Evolutionary conservation across 2,113 vertebrate species (phyloP), one percentile per base, ranked within the genome.

Genomic region (Phyllostomus hastatus): DNA sequence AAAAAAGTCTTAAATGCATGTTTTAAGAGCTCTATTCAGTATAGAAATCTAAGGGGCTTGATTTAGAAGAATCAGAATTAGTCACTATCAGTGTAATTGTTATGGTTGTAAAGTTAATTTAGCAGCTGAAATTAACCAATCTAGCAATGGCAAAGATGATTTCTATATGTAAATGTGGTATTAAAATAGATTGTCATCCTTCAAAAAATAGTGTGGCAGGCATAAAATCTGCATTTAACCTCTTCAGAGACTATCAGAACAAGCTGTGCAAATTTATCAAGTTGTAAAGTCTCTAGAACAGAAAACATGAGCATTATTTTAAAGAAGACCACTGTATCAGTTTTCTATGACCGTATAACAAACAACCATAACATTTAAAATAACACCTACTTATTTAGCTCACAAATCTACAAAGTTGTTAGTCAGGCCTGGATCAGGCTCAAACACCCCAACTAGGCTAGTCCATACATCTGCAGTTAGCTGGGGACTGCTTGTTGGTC

Each of bases 41-140:
- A 91, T 57, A 75, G 46, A 96, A 95, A 92, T 85, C 26, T 80
- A 94, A 90, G 66, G 59, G 17, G 43, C 33, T 97, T 26, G 5
- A 92, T 96, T 92, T 97, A 93, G 90, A 96, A 94, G 59, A 92
- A 95, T 85, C 76, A 90, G 83, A 95, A 90, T 97, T 92, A 95
- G 52, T 96, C 88, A 92, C 19, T 84, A 93, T 88, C 88, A 85
- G 35, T 82, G 54, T 95, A 90, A 92, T 72, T 94, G 79, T 88
- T 90, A 80, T 67, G 64, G 81, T 81, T 95, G 67, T 90, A 90
- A 97, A 94, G 81, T 97, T 92, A 96, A 94, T 92, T 94, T 86
- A 91, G 91, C 91, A 96, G 88, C 78, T 97, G 91, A 97, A 96
- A 97, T 96, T 92, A 96, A 90, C 84, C 78, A 96, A 95, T 82